Conservation (phyloP, 2,113 vertebrate genomes). For the Hemicordylus capensis region DNA sequence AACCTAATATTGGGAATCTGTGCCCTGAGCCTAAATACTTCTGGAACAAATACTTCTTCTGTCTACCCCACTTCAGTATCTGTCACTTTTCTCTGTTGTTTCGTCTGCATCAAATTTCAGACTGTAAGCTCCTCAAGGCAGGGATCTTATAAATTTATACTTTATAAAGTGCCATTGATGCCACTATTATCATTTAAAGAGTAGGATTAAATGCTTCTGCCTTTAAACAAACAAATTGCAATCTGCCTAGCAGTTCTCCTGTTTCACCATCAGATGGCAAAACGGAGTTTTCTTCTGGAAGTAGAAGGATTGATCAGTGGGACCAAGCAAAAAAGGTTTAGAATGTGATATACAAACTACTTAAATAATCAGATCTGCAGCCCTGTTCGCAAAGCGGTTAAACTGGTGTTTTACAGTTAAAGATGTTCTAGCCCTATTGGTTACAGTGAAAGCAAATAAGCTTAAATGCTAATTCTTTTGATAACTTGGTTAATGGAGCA, state of each 20-base stretch:
- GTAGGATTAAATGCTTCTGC: no score
- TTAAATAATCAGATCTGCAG: neutral
- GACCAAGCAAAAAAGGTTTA: neutral
- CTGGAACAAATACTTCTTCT: neutral
- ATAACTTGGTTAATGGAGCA: neutral
- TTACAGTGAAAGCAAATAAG: neutral
- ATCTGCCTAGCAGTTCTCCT: slow-evolving; percentile 5
- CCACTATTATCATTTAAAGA: neutral
- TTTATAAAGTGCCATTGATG: neutral
- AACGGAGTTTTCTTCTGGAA: slow-evolving; percentile 5
- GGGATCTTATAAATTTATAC: neutral
- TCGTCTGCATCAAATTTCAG: neutral
- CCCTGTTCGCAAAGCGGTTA: neutral
- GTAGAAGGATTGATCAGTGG: neutral
- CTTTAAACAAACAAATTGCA: neutral
- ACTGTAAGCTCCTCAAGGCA: neutral
- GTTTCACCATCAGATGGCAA: slow-evolving; percentile 30
- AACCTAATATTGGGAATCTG: neutral
- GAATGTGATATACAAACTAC: neutral
- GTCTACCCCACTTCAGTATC: neutral
- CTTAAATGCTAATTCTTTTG: neutral
- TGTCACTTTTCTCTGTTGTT: no score
- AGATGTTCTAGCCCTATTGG: neutral
- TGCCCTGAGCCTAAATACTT: no score
- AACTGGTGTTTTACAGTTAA: neutral